Base-by-base conservation (phyloP, 2,888 invertebrate species). In the Hermaeophaga mercurialis region DNA sequence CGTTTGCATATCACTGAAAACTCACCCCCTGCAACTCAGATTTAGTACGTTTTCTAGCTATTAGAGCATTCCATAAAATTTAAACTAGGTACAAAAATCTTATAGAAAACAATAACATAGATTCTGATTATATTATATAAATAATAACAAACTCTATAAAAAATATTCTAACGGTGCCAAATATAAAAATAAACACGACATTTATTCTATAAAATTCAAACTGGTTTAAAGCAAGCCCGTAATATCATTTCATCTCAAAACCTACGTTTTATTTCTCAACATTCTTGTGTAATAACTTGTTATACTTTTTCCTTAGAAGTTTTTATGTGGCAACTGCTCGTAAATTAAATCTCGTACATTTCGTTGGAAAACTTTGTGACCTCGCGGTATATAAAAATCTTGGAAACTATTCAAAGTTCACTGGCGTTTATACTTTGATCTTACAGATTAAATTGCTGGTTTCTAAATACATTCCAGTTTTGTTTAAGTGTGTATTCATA, bases 331-430 rank as follows among this genome's bases (percentile, higher is more conserved):
- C 44, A 49, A 54, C 44, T 45, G 54, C 39, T 49, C 53, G 38
- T 56, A 56, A 56, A 56, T 56, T 56, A 49, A 55, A 52, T 33
- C 36, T 54, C 43, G 60, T 61, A 65, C 59, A 57, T 59, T 60
- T 61, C 57, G 63, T 63, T 59, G 55, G 62, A 61, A 56, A 60
- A 64, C 56, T 58, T 39, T 54, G 46, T 65, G 63, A 65, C 65
- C 65, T 56, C 65, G 49, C 49, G 44, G 45, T 34, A 39, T 38
- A 58, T 49, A 58, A 58, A 64, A 58, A 64, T 64, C 64, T 60
- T 60, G 58, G 60, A 60, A 60, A 46, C 57, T 54, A 55, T 64
- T 61, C 55, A 61, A 55, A 63, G 61, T 60, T 61, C 58, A 61
- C 17, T 49, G 54, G 39, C 28, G 53, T 28, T 46, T 38, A 26